Conservation (phyloP, 2,888 invertebrate genomes). For the Hermaeophaga mercurialis region DNA sequence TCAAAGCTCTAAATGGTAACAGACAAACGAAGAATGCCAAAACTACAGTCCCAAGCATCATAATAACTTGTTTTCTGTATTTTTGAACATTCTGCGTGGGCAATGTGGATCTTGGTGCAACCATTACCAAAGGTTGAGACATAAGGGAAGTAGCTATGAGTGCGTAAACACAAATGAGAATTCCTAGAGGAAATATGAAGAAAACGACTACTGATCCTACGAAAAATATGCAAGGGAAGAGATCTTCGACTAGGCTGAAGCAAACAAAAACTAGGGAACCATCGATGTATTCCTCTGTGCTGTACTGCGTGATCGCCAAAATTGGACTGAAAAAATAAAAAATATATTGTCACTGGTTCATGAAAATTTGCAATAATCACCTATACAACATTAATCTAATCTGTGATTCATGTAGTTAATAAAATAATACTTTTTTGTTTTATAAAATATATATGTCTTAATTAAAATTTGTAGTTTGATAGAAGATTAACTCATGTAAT, state of each 20-base stretch:
- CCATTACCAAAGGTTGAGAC: conserved; percentile 72
- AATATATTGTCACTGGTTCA: conserved; percentile 22
- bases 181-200: conserved; percentile 82
- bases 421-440: too few relatives aligned
- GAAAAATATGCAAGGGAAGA: conserved; percentile 82
- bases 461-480: too few relatives aligned
- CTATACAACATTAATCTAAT: too few relatives aligned
- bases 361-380: conserved; percentile 26
- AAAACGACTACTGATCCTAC: conserved; percentile 80
- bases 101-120: conserved; percentile 60
- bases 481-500: too few relatives aligned
- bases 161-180: conserved; percentile 81
- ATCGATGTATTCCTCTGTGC: conserved; percentile 73
- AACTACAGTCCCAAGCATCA: conserved; percentile 90
- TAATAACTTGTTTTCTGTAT: conserved; percentile 80
- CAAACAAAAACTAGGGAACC: conserved; percentile 77
- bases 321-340: conserved; percentile 74
- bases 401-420: too few relatives aligned
- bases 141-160: conserved; percentile 85
- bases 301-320: conserved; percentile 78
- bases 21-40: conserved; percentile 89
- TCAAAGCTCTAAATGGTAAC: conserved; percentile 86
- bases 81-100: conserved; percentile 66
- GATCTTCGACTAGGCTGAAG: conserved; percentile 76
- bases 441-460: too few relatives aligned